phyloP scores from a whole-genome alignment of 2,113 vertebrate species.

The Mobula hypostoma region DNA sequence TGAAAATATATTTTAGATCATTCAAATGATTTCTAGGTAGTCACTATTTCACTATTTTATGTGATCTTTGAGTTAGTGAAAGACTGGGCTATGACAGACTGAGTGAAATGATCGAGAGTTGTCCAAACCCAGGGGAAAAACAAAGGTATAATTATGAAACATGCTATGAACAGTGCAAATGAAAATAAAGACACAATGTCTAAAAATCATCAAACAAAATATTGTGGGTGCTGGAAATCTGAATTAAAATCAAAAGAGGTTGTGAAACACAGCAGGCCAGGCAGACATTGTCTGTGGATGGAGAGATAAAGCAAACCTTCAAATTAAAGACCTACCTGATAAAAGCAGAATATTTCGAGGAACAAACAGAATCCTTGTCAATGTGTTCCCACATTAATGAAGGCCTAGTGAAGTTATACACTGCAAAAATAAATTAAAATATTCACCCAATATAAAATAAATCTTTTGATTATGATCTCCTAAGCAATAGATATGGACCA shows the following conservation, averaged over 20 bases:
- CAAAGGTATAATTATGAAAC: background rate
- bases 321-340: background rate
- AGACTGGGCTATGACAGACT: background rate
- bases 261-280: too few relatives aligned
- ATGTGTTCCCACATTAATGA: background rate
- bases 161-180: background rate
- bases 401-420: background rate
- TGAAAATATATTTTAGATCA: background rate
- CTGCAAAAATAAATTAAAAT: background rate
- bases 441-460: background rate
- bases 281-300: too few relatives aligned
- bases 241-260: background rate
- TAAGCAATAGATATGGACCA: background rate
- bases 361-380: background rate
- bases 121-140: background rate
- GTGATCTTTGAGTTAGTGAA: background rate
- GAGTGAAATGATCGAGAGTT: background rate
- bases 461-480: background rate
- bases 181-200: background rate
- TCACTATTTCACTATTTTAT: background rate
- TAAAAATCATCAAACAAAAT: background rate
- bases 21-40: background rate
- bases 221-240: background rate
- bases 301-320: background rate
- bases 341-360: background rate